Evolutionary conservation across 2,113 vertebrate species (phyloP).

Genomic region (Callocephalon fimbriatum): DNA sequence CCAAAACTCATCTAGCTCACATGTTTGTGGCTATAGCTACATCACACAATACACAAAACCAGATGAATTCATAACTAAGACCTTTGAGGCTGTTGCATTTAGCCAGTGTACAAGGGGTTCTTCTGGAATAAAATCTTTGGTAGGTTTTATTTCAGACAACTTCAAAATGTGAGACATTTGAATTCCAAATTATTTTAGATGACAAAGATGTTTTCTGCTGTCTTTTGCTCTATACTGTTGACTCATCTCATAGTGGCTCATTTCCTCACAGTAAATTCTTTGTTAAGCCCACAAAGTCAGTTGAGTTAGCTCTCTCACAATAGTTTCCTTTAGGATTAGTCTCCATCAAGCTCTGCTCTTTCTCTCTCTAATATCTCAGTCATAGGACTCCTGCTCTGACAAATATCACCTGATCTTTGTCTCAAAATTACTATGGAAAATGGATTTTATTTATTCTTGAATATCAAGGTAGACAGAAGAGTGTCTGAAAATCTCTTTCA

Average conservation of each 20-base stretch:
- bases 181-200: neutral
- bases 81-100: neutral
- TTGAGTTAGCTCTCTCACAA: neutral
- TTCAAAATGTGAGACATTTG: neutral
- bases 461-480: neutral
- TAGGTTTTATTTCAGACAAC: neutral
- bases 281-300: neutral
- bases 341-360: neutral
- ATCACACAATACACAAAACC: neutral
- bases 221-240: neutral
- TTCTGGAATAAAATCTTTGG: neutral
- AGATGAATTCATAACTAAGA: neutral
- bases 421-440: neutral
- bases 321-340: neutral
- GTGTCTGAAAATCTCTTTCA: neutral
- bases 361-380: neutral
- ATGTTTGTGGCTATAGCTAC: neutral
- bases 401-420: neutral
- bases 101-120: neutral
- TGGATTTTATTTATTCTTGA: neutral
- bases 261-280: neutral
- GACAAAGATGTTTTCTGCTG: neutral
- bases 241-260: neutral
- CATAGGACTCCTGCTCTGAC: neutral
- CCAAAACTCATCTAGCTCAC: neutral